Base-by-base conservation (phyloP, 2,113 vertebrate species). In the Ceuthmochares aereus region DNA sequence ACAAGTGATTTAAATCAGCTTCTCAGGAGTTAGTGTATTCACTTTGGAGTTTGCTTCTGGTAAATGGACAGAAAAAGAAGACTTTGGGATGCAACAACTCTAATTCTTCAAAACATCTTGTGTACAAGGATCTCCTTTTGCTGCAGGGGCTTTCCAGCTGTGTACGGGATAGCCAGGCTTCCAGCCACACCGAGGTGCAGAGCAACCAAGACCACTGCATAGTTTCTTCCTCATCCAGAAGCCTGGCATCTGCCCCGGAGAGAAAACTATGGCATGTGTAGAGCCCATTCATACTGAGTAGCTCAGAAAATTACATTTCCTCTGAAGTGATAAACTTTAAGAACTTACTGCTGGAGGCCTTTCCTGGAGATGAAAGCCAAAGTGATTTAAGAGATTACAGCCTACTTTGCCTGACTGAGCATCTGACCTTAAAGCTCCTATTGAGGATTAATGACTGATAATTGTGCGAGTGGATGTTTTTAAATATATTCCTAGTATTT, bases 381-480 rank as follows among this genome's bases (percentile, higher is more conserved):
- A 76, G 36, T 22, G 84, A 81, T 77, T 70, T 26, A 87, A 59
- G 0, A 4, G 68, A 74, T 70, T 62, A 62, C 74, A 89, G 47
- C 36, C 43, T 59, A 7, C 56, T 94, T 88, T 74, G 34, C 68
- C 77, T 93, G 52, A 63, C 49, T 54, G 42, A 78, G 27, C 60
- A 91, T 70, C 36, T 81, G 60, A 77, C 52, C 77, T 84, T 95
- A 59, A 75, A 70, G 69, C 17, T 89, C 27, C 76, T 89, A 18
- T 45, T 1, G 6, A 62, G 29, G 32, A 80, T 59, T 67, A 74
- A 80, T 34, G 23, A 70, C 47, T 78, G 81, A 55, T 89, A 91
- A 75, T 81, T 89, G 69, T 68, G 37, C 26, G 37, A 91, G 15
- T 47, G 47, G n/a, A 84, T 7, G 10, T 74, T 67, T 89, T 91